phyloP scores from a whole-genome alignment of 2,888 invertebrate species.

The Chymomyza procnemis region DNA sequence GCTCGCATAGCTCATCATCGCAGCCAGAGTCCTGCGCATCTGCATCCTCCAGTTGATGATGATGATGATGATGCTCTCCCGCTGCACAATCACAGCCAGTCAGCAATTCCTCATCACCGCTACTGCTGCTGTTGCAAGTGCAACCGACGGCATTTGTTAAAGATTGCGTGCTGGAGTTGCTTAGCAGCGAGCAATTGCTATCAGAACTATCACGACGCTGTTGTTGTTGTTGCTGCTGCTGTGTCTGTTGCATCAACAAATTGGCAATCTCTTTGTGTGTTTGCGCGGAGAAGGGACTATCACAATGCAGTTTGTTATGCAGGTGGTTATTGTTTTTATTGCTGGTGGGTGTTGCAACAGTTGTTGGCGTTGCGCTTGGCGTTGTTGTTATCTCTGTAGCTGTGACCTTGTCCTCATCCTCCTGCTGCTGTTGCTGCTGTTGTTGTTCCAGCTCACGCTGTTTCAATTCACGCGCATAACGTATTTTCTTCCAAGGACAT shows the following conservation, averaged over 20 bases:
- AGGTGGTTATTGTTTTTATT: constrained; percentile 43
- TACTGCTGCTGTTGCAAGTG: constrained; percentile 62
- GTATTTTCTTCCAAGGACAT: constrained; percentile 79
- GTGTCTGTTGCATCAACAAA: constrained; percentile 63
- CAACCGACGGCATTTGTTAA: constrained; percentile 54
- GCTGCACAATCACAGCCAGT: constrained; percentile 5
- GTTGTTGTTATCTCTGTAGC: constrained; percentile 10
- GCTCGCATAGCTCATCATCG: constrained; percentile 75
- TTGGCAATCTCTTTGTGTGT: constrained; percentile 68
- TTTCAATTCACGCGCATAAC: constrained; percentile 78
- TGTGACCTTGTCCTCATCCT: constrained; percentile 29
- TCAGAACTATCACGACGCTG: constrained; percentile 77
- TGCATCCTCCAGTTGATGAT: constrained; percentile 61
- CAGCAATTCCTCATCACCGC: constrained; percentile 35
- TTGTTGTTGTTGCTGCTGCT: constrained; percentile 64
- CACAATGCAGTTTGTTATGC: constrained; percentile 66
- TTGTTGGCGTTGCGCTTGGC: constrained; percentile 18
- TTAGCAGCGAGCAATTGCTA: constrained; percentile 77
- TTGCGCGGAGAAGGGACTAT: constrained; percentile 66
- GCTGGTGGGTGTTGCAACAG: constrained; percentile 8
- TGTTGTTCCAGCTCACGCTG: constrained; percentile 72
- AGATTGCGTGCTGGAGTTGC: constrained; percentile 76
- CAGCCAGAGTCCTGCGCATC: constrained; percentile 76
- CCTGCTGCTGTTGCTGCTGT: constrained; percentile 39
- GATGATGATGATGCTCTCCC: constrained; percentile 10